Evolutionary conservation across 2,888 invertebrate genomes (phyloP).

Genomic region (Teleogryllus oceanicus): DNA sequence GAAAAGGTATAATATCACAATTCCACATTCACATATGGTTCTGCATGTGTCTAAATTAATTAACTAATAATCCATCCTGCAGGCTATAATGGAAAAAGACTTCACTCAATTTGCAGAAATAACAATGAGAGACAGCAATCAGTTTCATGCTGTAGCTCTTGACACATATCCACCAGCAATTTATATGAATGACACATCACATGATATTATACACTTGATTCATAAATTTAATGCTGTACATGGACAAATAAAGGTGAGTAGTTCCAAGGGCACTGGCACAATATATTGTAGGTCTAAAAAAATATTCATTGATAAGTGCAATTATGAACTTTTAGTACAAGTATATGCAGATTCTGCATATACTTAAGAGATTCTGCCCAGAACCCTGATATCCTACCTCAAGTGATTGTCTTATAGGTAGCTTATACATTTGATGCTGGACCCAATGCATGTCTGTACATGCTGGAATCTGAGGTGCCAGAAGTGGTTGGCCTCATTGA

Average conservation of each 20-base stretch:
- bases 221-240: conserved; percentile 75
- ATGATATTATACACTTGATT: conserved; percentile 71
- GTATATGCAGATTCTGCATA: no score
- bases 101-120: conserved; percentile 85
- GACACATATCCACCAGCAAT: conserved; percentile 92
- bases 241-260: conserved; percentile 58
- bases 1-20: conserved; percentile 43
- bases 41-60: not conserved
- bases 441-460: conserved; percentile 89
- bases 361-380: no score
- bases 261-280: not conserved
- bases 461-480: conserved; percentile 71
- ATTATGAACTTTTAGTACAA: no score
- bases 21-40: not conserved
- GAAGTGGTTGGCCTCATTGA: conserved; percentile 65
- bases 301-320: no score
- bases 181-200: conserved; percentile 89
- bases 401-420: conserved; percentile 51
- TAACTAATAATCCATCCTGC: conserved; percentile 31
- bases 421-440: conserved; percentile 99
- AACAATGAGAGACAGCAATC: conserved; percentile 97
- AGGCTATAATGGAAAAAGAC: conserved; percentile 65
- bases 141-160: conserved; percentile 89
- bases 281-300: not conserved
- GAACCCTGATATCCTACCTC: no score